Evolutionary conservation across 2,888 invertebrate genomes (phyloP).

Genomic region (Marasmarcha lunaedactyla): DNA sequence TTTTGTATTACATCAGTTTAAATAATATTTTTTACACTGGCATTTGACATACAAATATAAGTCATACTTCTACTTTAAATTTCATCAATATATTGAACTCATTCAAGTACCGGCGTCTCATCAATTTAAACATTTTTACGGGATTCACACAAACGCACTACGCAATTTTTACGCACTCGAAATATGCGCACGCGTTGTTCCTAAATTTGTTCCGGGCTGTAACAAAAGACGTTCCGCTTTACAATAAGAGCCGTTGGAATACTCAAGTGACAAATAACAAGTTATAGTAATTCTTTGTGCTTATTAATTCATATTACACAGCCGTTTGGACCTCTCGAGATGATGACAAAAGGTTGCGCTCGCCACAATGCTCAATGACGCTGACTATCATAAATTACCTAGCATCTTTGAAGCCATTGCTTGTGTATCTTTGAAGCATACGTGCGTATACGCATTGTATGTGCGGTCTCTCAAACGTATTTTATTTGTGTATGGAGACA

Average conservation of each 20-base stretch:
- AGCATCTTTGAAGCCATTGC: slow-evolving; percentile 42
- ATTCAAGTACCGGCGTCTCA: too few species aligned
- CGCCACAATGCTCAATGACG: slow-evolving; percentile 60
- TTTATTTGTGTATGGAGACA: slow-evolving; percentile 56
- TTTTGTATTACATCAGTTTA: not conserved
- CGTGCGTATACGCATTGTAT: slow-evolving; percentile 15
- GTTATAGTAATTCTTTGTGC: slow-evolving; percentile 61
- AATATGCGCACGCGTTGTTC: slow-evolving; percentile 50
- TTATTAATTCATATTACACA: slow-evolving; percentile 71
- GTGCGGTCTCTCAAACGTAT: slow-evolving; percentile 38
- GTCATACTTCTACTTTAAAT: too few species aligned
- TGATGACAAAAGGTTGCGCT: slow-evolving; percentile 53
- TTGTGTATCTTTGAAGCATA: slow-evolving; percentile 9
- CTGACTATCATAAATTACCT: slow-evolving; percentile 65
- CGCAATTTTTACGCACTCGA: slow-evolving; percentile 1
- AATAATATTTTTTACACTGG: not conserved
- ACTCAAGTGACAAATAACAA: slow-evolving; percentile 33
- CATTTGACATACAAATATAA: too few species aligned
- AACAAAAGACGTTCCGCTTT: not conserved
- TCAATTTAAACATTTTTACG: too few species aligned
- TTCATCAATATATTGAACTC: too few species aligned
- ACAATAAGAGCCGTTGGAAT: slow-evolving; percentile 4
- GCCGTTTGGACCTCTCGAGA: slow-evolving; percentile 56
- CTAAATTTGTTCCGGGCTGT: slow-evolving; percentile 51
- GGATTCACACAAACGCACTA: too few species aligned